A percentile compares a stretch with the other conserved stretches of the same genome.
These are phyloP conservation scores for Lepilemur septentrionalis DNA, from an alignment of 2,797 vertebrate species.

Conservation along the genomic window DNA sequence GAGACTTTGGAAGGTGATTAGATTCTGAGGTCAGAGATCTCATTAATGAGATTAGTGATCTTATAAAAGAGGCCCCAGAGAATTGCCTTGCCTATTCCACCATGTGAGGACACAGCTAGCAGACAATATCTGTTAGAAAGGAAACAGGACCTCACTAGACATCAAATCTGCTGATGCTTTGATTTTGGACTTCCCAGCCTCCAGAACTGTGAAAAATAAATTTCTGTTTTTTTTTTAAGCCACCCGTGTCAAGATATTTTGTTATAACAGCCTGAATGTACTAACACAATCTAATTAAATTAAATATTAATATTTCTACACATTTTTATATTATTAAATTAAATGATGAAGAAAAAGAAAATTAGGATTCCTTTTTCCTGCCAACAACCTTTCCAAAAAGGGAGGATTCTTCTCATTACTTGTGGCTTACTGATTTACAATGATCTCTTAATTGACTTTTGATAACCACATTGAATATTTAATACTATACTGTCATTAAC, in stretches of 20 bases:
- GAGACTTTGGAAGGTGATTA: neutral
- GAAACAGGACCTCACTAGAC: accelerated
- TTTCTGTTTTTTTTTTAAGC: neutral
- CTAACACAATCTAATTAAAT: neutral
- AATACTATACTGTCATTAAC: constrained; percentile 83
- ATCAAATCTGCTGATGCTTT: neutral
- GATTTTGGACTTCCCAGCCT: neutral
- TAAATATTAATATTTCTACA: neutral
- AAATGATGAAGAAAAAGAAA: constrained; percentile 38
- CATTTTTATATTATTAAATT: constrained; percentile 56
- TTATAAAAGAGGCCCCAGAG: neutral
- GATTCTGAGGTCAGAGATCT: neutral
- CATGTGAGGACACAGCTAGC: neutral
- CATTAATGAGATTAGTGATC: neutral
- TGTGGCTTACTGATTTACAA: constrained; percentile 78
- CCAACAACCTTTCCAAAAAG: constrained; percentile 61
- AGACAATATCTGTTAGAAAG: neutral
- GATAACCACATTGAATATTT: constrained; percentile 83
- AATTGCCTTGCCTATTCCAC: neutral
- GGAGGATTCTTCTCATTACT: constrained; percentile 71
- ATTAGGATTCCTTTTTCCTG: constrained; percentile 31
- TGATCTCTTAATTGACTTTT: constrained; percentile 84
- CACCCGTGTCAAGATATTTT: neutral
- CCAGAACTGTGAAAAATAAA: neutral
- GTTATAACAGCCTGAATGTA: neutral